Base-by-base conservation (phyloP, 64 coral and sea anemone genomes). In the Anthopleura sola region DNA sequence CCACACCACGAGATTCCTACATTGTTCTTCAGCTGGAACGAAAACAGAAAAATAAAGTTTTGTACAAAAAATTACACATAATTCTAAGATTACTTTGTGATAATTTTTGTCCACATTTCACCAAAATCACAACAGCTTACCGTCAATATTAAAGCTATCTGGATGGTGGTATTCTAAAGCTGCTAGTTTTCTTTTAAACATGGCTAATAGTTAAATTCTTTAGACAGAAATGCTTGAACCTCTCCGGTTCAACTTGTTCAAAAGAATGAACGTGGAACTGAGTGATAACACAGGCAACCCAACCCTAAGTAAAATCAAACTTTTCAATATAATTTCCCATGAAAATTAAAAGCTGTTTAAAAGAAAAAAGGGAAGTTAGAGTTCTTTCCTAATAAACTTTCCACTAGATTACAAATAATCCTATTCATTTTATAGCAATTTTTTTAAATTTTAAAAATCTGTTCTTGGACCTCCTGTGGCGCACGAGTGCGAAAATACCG, bases 141-240 rank as follows among this genome's bases (percentile, higher is more conserved):
- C 84, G 57, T 93, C 78, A 21, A 90, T 74, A 78, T 92, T 38
- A 78, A 99, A 99, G 46, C 29, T 92, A 69, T 90, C 87, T 80
- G 93, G 92, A 66, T 94, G 87, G 82, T 99, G 93, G 74, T 99
- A 90, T 66, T 91, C 92, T 54, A 99, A 68, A 37, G 97, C 97
- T 56, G 88, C 88, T 17, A 99, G 80, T 81, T 99, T 99, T 48
- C 92, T 49, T 54, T 50, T 82, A 83, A 90, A 99, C 97, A 99
- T 99, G 49, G n/a, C 31, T 71, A 15, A 31, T 71, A 28, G 3
- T 32, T 71, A 31, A 71, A 71, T 36, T 71, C 34, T 71, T 15
- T 10, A 71, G 23, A 15, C 62, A 71, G 29, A 71, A 71, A 31
- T 33, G 29, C 28, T 71, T 71, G 29, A 34, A 14, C 11, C 2